A percentile compares a stretch with the other conserved stretches of the same genome.
Conservation (phyloP, 2,888 invertebrate species). For the Eilema caniola region DNA sequence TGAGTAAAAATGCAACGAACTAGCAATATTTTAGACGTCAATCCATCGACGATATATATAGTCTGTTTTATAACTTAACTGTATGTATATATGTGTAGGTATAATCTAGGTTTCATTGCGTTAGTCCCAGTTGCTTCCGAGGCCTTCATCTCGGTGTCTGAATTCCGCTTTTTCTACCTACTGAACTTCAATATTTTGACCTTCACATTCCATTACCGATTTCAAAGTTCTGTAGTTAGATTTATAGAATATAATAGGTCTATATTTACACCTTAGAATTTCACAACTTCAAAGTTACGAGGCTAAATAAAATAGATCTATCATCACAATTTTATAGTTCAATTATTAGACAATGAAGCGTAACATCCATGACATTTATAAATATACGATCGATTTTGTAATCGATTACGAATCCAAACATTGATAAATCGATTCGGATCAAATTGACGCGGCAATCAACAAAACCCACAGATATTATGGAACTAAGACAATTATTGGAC, state of each 20-base stretch:
- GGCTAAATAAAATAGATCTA: conserved; percentile 48
- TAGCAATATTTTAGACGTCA: neutral
- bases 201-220: too few species aligned
- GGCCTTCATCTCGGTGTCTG: too few species aligned
- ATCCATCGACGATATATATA: neutral
- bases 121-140: too few species aligned
- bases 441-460: conserved; percentile 61
- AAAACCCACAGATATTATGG: conserved; percentile 63
- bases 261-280: neutral
- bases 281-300: conserved; percentile 30
- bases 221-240: too few species aligned
- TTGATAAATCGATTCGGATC: conserved; percentile 60
- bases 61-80: neutral
- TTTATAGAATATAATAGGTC: neutral
- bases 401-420: conserved; percentile 67
- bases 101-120: too few species aligned
- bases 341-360: conserved; percentile 66
- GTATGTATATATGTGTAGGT: too few species aligned
- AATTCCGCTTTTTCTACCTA: too few species aligned
- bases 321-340: conserved; percentile 52
- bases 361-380: conserved; percentile 75
- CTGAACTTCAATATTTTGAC: too few species aligned
- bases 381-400: conserved; percentile 68
- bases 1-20: neutral
- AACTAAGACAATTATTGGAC: conserved; percentile 59